Conservation (phyloP, 1,140 invertebrate genomes). For the Lysiphlebus fabarum region DNA sequence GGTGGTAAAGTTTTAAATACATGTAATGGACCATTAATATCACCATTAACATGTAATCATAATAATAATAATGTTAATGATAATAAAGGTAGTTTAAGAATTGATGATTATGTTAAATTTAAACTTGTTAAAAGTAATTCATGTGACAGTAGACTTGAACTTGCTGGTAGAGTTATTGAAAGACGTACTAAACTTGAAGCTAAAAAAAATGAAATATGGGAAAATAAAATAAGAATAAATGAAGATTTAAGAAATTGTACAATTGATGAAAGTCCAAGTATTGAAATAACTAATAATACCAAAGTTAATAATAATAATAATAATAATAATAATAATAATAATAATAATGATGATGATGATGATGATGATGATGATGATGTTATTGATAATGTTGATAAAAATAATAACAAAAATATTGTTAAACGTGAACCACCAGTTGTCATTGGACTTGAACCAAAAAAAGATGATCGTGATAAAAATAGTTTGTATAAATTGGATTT, state of each 20-base stretch:
- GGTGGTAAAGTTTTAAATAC: constrained; percentile 75
- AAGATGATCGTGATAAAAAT: constrained; percentile 45
- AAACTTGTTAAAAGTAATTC: constrained; percentile 79
- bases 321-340: no score
- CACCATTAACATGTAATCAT: constrained; percentile 60
- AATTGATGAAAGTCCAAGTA: constrained; percentile 46
- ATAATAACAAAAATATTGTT: constrained; percentile 26
- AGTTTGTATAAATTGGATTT: constrained; percentile 40
- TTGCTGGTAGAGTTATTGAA: constrained; percentile 61
- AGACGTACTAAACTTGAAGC: constrained; percentile 29
- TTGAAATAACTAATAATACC: constrained; percentile 37
- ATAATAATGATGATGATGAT: not conserved
- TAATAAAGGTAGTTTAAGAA: constrained; percentile 47
- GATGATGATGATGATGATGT: constrained; percentile 25
- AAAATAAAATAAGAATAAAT: constrained; percentile 10
- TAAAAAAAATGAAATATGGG: constrained; percentile 14
- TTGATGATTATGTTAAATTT: constrained; percentile 62
- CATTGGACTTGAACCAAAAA: constrained; percentile 48
- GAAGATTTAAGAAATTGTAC: constrained; percentile 39
- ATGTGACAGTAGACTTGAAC: constrained; percentile 75
- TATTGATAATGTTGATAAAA: constrained; percentile 26
- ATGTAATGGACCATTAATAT: constrained; percentile 62
- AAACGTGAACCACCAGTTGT: constrained; percentile 49
- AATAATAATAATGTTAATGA: constrained; percentile 65
- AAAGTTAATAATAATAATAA: no score